Evolutionary conservation across 2,888 invertebrate genomes (phyloP), one percentile per base, ranked within the genome.

Genomic region (Megastigmus dorsalis): DNA sequence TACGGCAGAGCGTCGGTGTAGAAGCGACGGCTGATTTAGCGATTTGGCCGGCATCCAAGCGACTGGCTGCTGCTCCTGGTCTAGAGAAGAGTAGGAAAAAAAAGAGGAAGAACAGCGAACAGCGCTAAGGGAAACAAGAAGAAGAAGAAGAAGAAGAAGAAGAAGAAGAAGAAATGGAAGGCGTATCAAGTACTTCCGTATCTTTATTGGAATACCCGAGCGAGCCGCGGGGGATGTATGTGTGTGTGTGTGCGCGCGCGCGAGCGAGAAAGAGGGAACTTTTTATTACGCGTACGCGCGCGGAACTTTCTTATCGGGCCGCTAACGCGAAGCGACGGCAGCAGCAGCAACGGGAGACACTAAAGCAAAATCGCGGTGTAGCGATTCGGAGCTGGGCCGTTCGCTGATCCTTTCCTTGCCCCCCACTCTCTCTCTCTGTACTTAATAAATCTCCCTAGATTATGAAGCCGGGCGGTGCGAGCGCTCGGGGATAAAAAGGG

Each of bases 181-280:
- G 63, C 55, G 57, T 74, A 66, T 74, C 68, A 71, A 74, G 74
- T 71, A 71, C 67, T 74, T 74, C 66, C 73, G 62, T 76, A 76
- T 76, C 73, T 76, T 73, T 73, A 73, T 70, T 73, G 73, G 73
- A 70, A 73, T 66, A 69, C 43, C 36, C 54, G 41, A 48, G 43
- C 18, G 43, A 20, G 43, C 20, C n/a, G 13, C 52, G 15, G 41
- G 54, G 41, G 45, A 20, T 33, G 54, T n/a, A n/a, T 10, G n/a
- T n/a, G n/a, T n/a, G n/a, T n/a, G n/a, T n/a, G n/a, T n/a, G n/a
- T n/a, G n/a, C n/a, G n/a, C n/a, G n/a, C n/a, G n/a, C 43, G 15
- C 54, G 48, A 23, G 20, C n/a, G n/a, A n/a, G n/a, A n/a, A n/a
- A n/a, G n/a, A 3, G 62, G 23, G 5, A 70, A 71, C 65, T 71